Evolutionary conservation across 2,888 invertebrate species (phyloP).

Genomic region (Homarus gammarus): DNA sequence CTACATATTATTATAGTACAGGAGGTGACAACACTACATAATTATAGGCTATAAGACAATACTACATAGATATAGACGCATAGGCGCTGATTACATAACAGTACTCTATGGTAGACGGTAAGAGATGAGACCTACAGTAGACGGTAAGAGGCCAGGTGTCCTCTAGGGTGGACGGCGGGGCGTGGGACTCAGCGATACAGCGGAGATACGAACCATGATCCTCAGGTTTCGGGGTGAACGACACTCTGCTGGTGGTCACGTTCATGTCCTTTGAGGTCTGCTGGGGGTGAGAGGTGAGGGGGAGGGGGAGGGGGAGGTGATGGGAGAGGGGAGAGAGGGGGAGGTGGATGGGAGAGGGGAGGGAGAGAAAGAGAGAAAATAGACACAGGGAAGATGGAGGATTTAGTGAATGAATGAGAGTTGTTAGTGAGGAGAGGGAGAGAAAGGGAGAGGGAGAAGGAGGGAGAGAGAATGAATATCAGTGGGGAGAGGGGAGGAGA

Average conservation of each 20-base stretch:
- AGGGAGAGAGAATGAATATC: too few relatives aligned
- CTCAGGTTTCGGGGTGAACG: conserved; percentile 87
- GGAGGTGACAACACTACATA: too few relatives aligned
- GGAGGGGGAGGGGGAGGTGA: conserved; percentile 4
- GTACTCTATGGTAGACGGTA: too few relatives aligned
- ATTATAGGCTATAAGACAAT: too few relatives aligned
- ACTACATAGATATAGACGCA: too few relatives aligned
- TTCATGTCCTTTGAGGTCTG: conserved; percentile 88
- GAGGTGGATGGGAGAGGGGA: conserved; percentile 4
- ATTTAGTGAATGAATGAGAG: too few relatives aligned
- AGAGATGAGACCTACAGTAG: conserved; percentile 86
- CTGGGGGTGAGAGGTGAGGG: neutral
- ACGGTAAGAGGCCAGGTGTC: conserved; percentile 90
- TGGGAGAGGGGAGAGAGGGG: conserved; percentile 6
- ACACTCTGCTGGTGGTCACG: conserved; percentile 87
- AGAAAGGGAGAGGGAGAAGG: too few relatives aligned
- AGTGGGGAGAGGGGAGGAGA: too few relatives aligned
- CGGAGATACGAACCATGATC: conserved; percentile 89
- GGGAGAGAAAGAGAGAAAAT: neutral
- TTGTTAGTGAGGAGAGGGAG: too few relatives aligned
- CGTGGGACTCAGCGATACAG: conserved; percentile 88
- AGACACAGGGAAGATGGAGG: too few relatives aligned
- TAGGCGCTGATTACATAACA: too few relatives aligned
- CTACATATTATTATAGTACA: too few relatives aligned
- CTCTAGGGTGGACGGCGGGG: conserved; percentile 82